These are phyloP conservation scores for Dexiosoma caninum DNA, from an alignment of 2,888 invertebrate species.

Conservation along the genomic window DNA sequence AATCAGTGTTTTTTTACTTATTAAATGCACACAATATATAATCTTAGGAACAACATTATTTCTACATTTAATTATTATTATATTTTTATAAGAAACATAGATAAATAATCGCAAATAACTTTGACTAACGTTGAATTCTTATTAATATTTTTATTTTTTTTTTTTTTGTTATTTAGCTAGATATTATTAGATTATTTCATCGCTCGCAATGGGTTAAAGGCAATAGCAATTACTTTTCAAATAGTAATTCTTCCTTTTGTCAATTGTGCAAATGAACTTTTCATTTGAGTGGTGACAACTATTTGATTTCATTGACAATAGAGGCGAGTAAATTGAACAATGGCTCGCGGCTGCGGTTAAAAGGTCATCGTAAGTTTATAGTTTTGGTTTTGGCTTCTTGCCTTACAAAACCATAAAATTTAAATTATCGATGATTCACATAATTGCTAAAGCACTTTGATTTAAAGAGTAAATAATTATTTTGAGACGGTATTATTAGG, in stretches of 20 bases:
- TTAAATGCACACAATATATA: too few species aligned
- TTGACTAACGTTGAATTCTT: too few species aligned
- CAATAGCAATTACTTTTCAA: background rate
- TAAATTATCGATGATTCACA: background rate
- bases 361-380: background rate
- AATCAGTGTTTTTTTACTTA: too few species aligned
- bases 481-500: too few species aligned
- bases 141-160: too few species aligned
- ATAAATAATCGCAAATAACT: too few species aligned
- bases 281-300: conserved; percentile 39
- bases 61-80: too few species aligned
- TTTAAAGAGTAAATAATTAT: background rate
- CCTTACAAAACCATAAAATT: background rate
- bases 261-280: background rate
- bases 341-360: conserved; percentile 9
- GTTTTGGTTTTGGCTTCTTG: background rate
- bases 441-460: background rate
- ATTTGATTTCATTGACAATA: conserved; percentile 39
- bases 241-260: background rate
- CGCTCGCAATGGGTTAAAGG: conserved; percentile 6
- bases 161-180: too few species aligned
- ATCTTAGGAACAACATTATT: too few species aligned
- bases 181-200: background rate
- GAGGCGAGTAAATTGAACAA: background rate
- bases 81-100: too few species aligned